Evolutionary conservation across 1,140 invertebrate species (phyloP), one percentile per base, ranked within the genome.

Genomic region (Rhagoletis zephyria): DNA sequence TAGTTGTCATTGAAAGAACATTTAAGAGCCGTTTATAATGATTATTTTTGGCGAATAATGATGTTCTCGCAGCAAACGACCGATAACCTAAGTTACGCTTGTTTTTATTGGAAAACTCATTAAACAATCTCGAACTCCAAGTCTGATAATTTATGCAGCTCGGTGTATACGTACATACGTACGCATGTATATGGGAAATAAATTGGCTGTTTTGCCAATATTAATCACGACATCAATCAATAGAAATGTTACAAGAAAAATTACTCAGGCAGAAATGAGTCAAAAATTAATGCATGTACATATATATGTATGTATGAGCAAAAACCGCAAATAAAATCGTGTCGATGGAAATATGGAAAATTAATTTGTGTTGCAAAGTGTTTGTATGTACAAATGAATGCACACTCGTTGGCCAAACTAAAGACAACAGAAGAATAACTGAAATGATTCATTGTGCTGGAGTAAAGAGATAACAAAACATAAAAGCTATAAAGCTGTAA

Each of bases 161-260:
- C 64, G 10, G n/a, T 30, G n/a, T 30, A 30, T 1, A 7, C 4
- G 0, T 12, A 14, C 10, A 7, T 0, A 40, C 3, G 4, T 67
- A 16, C 16, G n/a, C 48, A 51, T 56, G 4, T 77, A 42, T 30
- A 56, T 12, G 48, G 12, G 61, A 63, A 63, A 81, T 48, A 51
- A 19, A 45, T 74, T 74, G 67, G 10, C 67, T 48, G 67, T 14
- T 74, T 16, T 40, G 67, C 42, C 42, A 30, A 14, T 74, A 74
- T 74, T 74, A 74, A 81, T 81, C 48, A 56, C 51, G 74, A 81
- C 3, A 81, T 81, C 30, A 14, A 81, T 81, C 48, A 81, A 56
- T 81, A 81, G 48, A 81, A 56, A 81, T 81, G 74, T 81, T 81
- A 81, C 74, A 81, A 81, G 74, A n/a, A 81, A 81, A 56, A n/a